Evolutionary conservation across 2,797 vertebrate species (phyloP).

Genomic region (Petrocephalus sullivani): DNA sequence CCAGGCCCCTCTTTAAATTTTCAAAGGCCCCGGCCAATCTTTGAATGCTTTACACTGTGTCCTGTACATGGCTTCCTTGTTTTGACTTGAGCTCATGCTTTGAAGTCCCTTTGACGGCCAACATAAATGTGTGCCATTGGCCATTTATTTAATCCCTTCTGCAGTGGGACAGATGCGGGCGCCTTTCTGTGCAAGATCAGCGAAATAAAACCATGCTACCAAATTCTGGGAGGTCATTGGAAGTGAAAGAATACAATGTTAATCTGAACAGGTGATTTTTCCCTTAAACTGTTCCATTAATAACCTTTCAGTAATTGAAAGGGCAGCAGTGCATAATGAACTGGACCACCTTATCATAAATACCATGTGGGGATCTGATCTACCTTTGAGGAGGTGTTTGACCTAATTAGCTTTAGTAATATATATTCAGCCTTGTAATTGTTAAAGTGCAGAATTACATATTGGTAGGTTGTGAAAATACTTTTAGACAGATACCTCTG

Average conservation of each 20-base stretch:
- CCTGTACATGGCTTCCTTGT: slow-evolving; percentile 29
- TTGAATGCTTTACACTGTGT: slow-evolving; percentile 25
- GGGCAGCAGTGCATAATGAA: background rate
- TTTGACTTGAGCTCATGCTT: slow-evolving; percentile 20
- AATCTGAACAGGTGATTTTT: background rate
- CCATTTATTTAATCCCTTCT: background rate
- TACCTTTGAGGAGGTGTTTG: background rate
- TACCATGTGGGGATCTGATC: background rate
- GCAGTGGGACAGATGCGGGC: background rate
- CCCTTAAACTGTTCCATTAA: background rate
- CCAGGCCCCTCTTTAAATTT: slow-evolving; percentile 22
- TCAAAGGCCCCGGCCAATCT: slow-evolving; percentile 26
- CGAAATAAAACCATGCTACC: background rate
- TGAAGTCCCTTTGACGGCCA: slow-evolving; percentile 22
- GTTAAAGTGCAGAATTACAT: background rate
- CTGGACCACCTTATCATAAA: background rate
- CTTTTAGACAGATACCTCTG: background rate
- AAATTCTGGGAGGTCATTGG: background rate
- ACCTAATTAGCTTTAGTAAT: background rate
- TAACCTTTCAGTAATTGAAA: background rate
- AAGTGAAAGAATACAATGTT: background rate
- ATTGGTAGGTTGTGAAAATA: background rate
- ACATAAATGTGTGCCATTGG: slow-evolving; percentile 2
- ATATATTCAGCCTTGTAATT: background rate
- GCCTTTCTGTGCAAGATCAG: background rate